Conservation (phyloP, 2,113 vertebrate species). For the Cyanistes caeruleus region DNA sequence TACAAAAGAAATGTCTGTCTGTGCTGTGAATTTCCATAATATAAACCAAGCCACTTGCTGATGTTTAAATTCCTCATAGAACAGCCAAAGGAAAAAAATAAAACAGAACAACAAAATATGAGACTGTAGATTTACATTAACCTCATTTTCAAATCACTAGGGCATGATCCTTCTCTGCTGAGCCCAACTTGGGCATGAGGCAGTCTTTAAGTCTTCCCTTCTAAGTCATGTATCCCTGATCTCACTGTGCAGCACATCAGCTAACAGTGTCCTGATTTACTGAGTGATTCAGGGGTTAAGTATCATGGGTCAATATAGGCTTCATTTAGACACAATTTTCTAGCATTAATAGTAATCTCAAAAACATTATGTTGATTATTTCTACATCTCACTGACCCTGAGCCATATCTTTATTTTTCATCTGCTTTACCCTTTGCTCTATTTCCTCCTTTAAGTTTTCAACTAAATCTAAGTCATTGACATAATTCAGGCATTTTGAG, state of each 20-base stretch:
- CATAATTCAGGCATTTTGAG: not conserved
- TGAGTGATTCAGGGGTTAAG: not conserved
- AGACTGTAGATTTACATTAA: not conserved
- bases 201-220: not conserved
- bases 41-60: not conserved
- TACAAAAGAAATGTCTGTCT: not conserved
- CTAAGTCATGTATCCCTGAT: not conserved
- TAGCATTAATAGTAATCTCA: not conserved
- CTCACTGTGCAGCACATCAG: not conserved
- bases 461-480: slow-evolving; percentile 14
- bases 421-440: not conserved
- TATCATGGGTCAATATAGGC: not conserved
- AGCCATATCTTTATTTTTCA: slow-evolving; percentile 25
- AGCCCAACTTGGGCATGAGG: not conserved
- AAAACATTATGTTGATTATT: slow-evolving; percentile 2
- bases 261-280: not conserved
- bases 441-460: slow-evolving; percentile 41
- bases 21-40: not conserved
- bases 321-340: not conserved
- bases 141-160: not conserved
- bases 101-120: not conserved
- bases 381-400: not conserved
- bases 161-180: not conserved
- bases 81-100: accelerated
- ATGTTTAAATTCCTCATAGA: not conserved